phyloP scores from a whole-genome alignment of 2,888 invertebrate species.

The Pterostichus niger region DNA sequence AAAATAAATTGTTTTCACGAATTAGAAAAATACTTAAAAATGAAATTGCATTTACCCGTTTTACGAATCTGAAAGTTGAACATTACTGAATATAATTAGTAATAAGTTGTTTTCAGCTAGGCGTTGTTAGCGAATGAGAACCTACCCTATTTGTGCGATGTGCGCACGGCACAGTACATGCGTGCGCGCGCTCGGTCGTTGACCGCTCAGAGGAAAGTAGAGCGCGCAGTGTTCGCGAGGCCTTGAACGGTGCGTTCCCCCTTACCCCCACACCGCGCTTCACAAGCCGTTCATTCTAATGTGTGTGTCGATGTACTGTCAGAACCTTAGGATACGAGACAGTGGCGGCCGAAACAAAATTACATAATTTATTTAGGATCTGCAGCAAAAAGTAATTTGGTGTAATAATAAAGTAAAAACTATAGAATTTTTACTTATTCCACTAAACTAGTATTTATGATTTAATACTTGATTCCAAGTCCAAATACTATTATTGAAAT shows the following conservation, averaged over 20 bases:
- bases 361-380: background rate
- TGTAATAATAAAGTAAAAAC: no score
- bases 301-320: conserved; percentile 62
- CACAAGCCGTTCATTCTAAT: conserved; percentile 68
- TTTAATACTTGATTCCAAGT: no score
- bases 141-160: background rate
- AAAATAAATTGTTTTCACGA: no score
- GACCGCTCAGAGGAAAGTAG: conserved; percentile 69
- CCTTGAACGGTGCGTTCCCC: conserved; percentile 68
- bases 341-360: background rate
- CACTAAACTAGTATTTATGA: no score
- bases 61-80: no score
- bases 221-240: conserved; percentile 69
- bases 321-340: conserved; percentile 40
- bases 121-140: no score
- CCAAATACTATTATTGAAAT: no score
- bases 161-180: background rate
- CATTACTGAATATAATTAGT: no score
- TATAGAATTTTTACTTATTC: no score
- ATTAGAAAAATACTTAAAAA: no score
- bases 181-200: conserved; percentile 56
- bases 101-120: no score
- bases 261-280: conserved; percentile 71
- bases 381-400: background rate
- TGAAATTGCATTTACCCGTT: no score